Base-by-base conservation (phyloP, 1,140 invertebrate species). In the Eueides isabella region DNA sequence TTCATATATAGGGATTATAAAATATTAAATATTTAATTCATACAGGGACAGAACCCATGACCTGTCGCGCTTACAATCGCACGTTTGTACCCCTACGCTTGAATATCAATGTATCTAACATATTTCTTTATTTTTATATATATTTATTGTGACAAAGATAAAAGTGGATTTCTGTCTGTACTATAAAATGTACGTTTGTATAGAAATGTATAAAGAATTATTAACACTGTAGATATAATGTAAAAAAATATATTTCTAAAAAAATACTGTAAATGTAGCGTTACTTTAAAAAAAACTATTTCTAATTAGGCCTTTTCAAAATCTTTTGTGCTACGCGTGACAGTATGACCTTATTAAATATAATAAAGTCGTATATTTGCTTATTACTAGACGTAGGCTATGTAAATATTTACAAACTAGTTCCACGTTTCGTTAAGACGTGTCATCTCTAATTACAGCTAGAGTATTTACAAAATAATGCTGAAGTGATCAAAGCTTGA, bases 361-460 rank as follows among this genome's bases (percentile, higher is more conserved):
- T 55, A 55, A 55, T 26, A 55, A n/a, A 55, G 48, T 55, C n/a
- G 26, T 6, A 55, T 26, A 26, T 19, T 6, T 3, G 48, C 16
- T 23, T 26, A 26, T 14, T 55, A 26, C 48, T 55, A 55, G 6
- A 26, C 12, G 7, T 11, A 55, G 48, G 23, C 48, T 26, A 55
- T 55, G 48, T 55, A 55, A 55, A 55, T 11, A 55, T 23, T 55
- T 55, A 26, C 11, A 9, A 23, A 55, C 48, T 12, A 55, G 19
- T 55, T 55, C 23, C 23, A 14, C 3, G 48, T 69, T 69, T 26
- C 30, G 16, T 61, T 33, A 61, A 68, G 48, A 68, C 14, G 35
- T 35, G 48, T 14, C 30, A 33, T 69, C 48, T 61, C 67, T 69
- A 69, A 69, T 69, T 69, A 69, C 67, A 69, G 67, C 28, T 2